These are phyloP conservation scores for Electrophaes corylata DNA, from an alignment of 2,888 invertebrate genomes.

Conservation along the genomic window DNA sequence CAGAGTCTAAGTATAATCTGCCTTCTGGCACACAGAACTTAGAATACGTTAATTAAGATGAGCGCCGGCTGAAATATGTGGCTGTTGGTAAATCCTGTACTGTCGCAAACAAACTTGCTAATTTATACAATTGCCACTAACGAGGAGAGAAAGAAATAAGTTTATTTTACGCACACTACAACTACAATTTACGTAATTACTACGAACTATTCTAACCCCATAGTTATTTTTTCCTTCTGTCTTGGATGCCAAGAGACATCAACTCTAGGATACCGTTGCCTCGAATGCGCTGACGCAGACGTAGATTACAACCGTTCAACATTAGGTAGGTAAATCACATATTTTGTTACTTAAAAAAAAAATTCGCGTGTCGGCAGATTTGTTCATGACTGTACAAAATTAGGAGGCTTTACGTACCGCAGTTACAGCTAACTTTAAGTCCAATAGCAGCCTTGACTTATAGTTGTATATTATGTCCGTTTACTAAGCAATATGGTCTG, in stretches of 20 bases:
- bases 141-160: no score
- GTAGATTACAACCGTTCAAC: no score
- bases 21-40: not conserved
- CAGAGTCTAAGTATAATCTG: not conserved
- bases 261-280: no score
- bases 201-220: no score
- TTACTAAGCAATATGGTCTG: not conserved
- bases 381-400: slow-evolving; percentile 1
- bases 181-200: no score
- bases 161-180: no score
- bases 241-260: no score
- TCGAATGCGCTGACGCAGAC: no score
- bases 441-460: slow-evolving; percentile 11
- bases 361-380: not conserved
- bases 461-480: slow-evolving; percentile 4
- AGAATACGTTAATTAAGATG: slow-evolving; percentile 9
- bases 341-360: no score
- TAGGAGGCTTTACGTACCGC: slow-evolving; percentile 18
- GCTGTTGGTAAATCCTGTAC: slow-evolving; percentile 14
- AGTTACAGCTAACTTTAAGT: slow-evolving; percentile 9
- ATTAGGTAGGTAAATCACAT: no score
- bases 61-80: slow-evolving; percentile 11
- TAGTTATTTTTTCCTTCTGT: no score
- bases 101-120: not conserved
- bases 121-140: no score